Evolutionary conservation across 2,113 vertebrate genomes (phyloP).

Genomic region (Malurus cyaneus): DNA sequence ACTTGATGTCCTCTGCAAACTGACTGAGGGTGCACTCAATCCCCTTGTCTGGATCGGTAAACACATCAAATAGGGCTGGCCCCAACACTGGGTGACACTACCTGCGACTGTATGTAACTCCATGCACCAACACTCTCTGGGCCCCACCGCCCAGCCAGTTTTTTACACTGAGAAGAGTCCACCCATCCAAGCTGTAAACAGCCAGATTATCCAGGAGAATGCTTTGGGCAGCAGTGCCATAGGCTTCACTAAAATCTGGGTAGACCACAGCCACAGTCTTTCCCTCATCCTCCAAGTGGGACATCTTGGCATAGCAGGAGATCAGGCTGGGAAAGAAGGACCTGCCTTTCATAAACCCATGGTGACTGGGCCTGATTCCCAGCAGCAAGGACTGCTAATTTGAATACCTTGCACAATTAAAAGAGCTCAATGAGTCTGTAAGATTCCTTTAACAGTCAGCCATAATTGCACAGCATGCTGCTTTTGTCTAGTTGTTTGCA

Average conservation of each 20-base stretch:
- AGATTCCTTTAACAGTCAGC: background rate
- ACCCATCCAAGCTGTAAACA: background rate
- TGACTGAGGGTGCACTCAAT: background rate
- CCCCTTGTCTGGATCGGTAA: background rate
- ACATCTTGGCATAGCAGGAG: background rate
- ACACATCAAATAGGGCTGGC: background rate
- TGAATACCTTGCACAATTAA: background rate
- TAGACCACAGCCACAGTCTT: background rate
- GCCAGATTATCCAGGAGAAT: background rate
- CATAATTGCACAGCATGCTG: background rate
- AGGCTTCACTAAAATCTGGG: background rate
- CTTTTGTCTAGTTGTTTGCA: background rate
- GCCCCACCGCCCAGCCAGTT: background rate
- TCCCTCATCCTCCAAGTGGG: background rate
- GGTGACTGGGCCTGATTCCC: background rate
- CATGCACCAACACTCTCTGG: background rate
- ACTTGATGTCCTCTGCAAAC: background rate
- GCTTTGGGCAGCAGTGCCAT: background rate
- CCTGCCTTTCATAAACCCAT: too few species aligned
- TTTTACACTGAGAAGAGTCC: background rate
- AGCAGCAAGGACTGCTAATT: background rate
- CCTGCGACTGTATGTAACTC: background rate
- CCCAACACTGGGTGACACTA: background rate
- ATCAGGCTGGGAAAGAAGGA: background rate
- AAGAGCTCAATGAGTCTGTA: background rate